Evolutionary conservation across 2,888 invertebrate genomes (phyloP), one percentile per base, ranked within the genome.

Genomic region (Pammene aurita): DNA sequence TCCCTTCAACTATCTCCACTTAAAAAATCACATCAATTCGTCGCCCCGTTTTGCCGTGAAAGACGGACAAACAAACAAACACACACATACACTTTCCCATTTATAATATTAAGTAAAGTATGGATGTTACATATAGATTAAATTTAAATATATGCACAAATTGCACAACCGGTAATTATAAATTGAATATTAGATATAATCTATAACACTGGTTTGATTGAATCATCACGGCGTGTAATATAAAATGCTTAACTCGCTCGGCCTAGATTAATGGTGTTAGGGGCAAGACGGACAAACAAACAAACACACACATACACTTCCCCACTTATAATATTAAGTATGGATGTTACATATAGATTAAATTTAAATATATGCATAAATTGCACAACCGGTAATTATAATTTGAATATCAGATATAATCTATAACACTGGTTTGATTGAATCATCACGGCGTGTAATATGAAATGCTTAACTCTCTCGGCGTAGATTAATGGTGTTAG

Each of bases 71-170:
- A n/a, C n/a, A n/a, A n/a, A n/a, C n/a, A n/a, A n/a, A n/a, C n/a
- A n/a, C n/a, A n/a, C n/a, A n/a, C n/a, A n/a, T n/a, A n/a, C n/a
- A n/a, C n/a, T n/a, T n/a, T n/a, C n/a, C n/a, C n/a, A n/a, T n/a
- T n/a, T n/a, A n/a, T n/a, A n/a, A n/a, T n/a, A n/a, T n/a, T n/a
- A n/a, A n/a, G n/a, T n/a, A n/a, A n/a, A n/a, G n/a, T n/a, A n/a
- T n/a, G n/a, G 57, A 26, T 18, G 42, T 26, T 42, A 26, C 7
- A 5, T 34, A 54, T 58, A 2, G 26, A 13, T 50, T 26, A 0
- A 18, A 50, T 50, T 48, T 38, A 13, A 50, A 61, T 61, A 61
- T 38, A 50, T 16, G 46, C n/a, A n/a, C n/a, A n/a, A n/a, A n/a
- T n/a, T n/a, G n/a, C 13, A 46, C 44, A 60, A n/a, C 16, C 16